Evolutionary conservation across 1,140 invertebrate species (phyloP), one percentile per base, ranked within the genome.

Genomic region (Streblospio benedicti): DNA sequence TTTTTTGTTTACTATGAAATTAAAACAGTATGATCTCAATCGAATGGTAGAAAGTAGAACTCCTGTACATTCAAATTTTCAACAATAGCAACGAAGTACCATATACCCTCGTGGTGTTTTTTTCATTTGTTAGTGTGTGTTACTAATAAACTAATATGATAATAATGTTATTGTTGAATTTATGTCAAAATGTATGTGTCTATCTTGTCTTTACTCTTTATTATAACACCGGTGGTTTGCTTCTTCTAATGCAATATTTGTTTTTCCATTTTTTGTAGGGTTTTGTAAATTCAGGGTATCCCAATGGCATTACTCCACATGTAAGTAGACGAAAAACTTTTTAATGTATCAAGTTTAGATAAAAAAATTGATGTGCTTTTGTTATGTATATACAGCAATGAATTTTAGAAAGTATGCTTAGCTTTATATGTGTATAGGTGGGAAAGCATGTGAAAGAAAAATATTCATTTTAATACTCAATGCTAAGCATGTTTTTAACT

Each of bases 261-360:
- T 64, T 41, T 63, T 61, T 65, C 66, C 61, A 75, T 65, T 72
- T 65, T 74, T 83, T 82, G 64, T 78, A 89, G 87, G 91, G 91
- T 72, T 94, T 95, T 81, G 91, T 95, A 65, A 95, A 93, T 85
- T 94, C 92, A 72, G 92, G 92, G 65, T 96, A 94, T 79, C 89
- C 91, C 71, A 91, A 95, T 64, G 96, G 96, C 80, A 92, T 93
- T 69, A 93, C 96, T 73, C 88, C 89, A 72, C 92, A 93, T 81
- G 87, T 90, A 82, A 88, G 87, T 86, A 76, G 53, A 16, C 5
- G 43, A 35, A 27, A 31, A 18, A 61, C 64, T 59, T 12, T 25
- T 54, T 18, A 35, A 23, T 30, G 43, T 59, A 55, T 23, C 27
- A 43, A 41, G 12, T 41, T 41, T 41, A 41, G 38, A 41, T 12